phyloP scores from a whole-genome alignment of 1,140 invertebrate species.

The Helicorthomorpha holstii region DNA sequence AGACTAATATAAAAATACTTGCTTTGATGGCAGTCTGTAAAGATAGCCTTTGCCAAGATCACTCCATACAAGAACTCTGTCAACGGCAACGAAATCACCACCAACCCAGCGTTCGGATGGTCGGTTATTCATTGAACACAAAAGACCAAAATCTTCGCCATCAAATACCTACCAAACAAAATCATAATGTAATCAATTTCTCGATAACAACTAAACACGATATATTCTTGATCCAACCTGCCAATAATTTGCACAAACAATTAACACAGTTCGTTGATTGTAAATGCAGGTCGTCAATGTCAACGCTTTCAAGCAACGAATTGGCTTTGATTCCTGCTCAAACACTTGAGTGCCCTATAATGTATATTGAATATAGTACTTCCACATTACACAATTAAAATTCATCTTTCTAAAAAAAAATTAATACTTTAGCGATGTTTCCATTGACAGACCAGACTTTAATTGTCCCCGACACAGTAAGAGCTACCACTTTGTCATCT shows the following conservation, averaged over 20 bases:
- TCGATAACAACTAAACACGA: neutral
- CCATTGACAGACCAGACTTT: constrained; percentile 93
- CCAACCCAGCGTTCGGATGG: constrained; percentile 80
- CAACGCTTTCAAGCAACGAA: constrained; percentile 80
- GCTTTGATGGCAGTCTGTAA: constrained; percentile 89
- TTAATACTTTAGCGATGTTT: constrained; percentile 57
- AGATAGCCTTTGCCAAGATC: constrained; percentile 86
- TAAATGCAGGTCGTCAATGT: constrained; percentile 84
- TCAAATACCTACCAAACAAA: constrained; percentile 54
- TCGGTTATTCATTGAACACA: constrained; percentile 66
- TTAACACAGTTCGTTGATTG: constrained; percentile 89
- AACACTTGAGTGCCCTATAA: constrained; percentile 24
- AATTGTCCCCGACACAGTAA: constrained; percentile 90
- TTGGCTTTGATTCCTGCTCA: constrained; percentile 96
- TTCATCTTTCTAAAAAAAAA: constrained; percentile 8
- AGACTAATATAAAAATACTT: constrained; percentile 28
- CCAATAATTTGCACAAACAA: constrained; percentile 93
- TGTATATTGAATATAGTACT: no score
- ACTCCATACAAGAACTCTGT: constrained; percentile 80
- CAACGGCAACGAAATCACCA: constrained; percentile 79
- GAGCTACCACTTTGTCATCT: constrained; percentile 90
- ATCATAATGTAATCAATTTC: neutral
- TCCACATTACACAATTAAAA: no score
- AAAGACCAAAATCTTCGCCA: constrained; percentile 80
- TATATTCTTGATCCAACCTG: constrained; percentile 44